Percentiles rank a stretch among this genome's conserved stretches.
These are phyloP conservation scores for Mycteria americana DNA, from an alignment of 2,797 vertebrate genomes.

Conservation along the genomic window DNA sequence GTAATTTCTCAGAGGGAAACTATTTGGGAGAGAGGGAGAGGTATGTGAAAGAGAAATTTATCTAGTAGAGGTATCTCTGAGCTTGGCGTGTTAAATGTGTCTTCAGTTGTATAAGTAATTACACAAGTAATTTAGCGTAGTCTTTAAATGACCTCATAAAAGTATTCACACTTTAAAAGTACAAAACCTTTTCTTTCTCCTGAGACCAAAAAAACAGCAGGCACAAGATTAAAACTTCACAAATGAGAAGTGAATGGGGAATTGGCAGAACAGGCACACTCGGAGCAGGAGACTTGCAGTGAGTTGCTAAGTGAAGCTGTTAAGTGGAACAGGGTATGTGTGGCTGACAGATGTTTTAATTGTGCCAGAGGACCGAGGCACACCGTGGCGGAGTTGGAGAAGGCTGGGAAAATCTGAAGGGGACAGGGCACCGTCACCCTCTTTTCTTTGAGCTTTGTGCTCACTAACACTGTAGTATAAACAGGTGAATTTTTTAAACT, in stretches of 20 bases:
- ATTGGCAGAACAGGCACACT: slow-evolving; percentile 9
- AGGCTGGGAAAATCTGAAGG: neutral
- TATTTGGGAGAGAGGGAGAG: neutral
- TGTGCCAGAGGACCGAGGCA: neutral
- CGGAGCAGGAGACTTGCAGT: neutral
- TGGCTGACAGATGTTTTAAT: slow-evolving; percentile 44
- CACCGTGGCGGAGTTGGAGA: neutral
- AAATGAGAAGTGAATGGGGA: slow-evolving; percentile 41
- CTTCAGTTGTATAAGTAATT: slow-evolving; percentile 44
- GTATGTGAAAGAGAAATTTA: neutral
- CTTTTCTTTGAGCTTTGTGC: neutral
- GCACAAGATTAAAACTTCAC: slow-evolving; percentile 51
- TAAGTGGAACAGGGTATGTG: neutral
- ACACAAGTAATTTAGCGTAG: slow-evolving; percentile 16
- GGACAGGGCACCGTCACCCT: neutral
- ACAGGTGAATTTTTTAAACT: neutral
- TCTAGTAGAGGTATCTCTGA: neutral
- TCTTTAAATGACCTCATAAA: slow-evolving; percentile 49
- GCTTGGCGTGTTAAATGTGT: neutral
- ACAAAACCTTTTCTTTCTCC: slow-evolving; percentile 55
- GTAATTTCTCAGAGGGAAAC: neutral
- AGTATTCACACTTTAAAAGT: slow-evolving; percentile 54
- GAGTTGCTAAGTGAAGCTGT: slow-evolving; percentile 42
- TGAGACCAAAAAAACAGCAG: slow-evolving; percentile 45
- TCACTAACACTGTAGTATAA: neutral